These are phyloP conservation scores for Pedetes capensis DNA, from an alignment of 2,113 vertebrate genomes.

Conservation along the genomic window DNA sequence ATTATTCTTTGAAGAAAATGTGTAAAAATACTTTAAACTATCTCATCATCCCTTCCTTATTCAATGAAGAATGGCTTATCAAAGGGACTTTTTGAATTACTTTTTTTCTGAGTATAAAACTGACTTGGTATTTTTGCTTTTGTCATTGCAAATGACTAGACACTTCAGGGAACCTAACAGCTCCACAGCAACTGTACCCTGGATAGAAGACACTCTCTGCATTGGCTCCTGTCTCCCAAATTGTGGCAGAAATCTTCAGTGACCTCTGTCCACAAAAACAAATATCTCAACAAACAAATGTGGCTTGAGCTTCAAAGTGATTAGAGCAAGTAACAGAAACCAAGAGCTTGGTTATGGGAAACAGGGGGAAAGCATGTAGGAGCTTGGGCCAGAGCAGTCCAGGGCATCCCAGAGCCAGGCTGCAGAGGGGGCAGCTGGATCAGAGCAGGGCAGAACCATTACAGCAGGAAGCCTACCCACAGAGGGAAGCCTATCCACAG, in stretches of 20 bases:
- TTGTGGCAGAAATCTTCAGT: background rate
- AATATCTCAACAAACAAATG: background rate
- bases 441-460: background rate
- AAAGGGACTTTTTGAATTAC: background rate
- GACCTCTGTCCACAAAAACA: background rate
- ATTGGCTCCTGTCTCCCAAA: background rate
- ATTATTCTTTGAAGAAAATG: conserved; percentile 7
- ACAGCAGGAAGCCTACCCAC: background rate
- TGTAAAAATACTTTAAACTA: background rate
- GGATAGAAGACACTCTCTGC: background rate
- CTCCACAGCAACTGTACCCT: background rate
- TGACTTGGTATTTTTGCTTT: background rate
- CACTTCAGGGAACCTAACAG: background rate
- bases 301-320: background rate
- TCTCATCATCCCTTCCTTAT: background rate
- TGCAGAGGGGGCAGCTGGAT: background rate
- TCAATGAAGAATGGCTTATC: background rate
- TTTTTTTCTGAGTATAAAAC: background rate
- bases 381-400: background rate
- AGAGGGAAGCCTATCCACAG: too few species aligned
- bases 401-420: background rate
- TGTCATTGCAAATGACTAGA: background rate
- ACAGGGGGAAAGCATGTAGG: background rate
- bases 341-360: background rate
- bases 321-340: background rate